phyloP scores from a whole-genome alignment of 2,113 vertebrate genomes.

The Oophaga pumilio region DNA sequence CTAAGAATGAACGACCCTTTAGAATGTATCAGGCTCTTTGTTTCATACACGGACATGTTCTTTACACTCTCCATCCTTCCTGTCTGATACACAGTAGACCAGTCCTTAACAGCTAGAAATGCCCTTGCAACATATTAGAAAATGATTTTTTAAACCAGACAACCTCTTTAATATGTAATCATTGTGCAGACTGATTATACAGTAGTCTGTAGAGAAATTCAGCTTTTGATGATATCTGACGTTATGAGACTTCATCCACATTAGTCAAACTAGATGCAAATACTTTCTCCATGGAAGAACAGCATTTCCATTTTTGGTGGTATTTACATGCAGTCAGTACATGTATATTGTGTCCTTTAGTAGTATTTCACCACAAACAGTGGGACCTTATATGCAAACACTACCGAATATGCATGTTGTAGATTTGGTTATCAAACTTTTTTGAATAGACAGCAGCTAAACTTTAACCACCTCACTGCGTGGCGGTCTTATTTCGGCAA shows the following conservation, averaged over 20 bases:
- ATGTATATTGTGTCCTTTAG: background rate
- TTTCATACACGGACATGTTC: too few relatives aligned
- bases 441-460: too few relatives aligned
- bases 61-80: too few relatives aligned
- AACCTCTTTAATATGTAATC: background rate
- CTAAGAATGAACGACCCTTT: too few relatives aligned
- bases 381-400: constrained; percentile 11
- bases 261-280: background rate
- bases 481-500: too few relatives aligned
- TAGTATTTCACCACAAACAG: background rate
- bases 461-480: too few relatives aligned
- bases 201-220: background rate
- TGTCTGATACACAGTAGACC: too few relatives aligned
- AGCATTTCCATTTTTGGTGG: background rate
- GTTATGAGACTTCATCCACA: background rate
- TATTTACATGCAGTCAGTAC: background rate
- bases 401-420: background rate
- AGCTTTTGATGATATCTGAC: background rate
- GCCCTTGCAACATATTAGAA: too few relatives aligned
- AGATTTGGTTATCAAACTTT: background rate
- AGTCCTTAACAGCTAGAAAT: too few relatives aligned
- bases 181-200: background rate
- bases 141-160: too few relatives aligned
- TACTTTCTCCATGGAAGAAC: background rate
- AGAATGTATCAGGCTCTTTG: too few relatives aligned